Evolutionary conservation across 2,113 vertebrate genomes (phyloP).

Genomic region (Dipodomys spectabilis): DNA sequence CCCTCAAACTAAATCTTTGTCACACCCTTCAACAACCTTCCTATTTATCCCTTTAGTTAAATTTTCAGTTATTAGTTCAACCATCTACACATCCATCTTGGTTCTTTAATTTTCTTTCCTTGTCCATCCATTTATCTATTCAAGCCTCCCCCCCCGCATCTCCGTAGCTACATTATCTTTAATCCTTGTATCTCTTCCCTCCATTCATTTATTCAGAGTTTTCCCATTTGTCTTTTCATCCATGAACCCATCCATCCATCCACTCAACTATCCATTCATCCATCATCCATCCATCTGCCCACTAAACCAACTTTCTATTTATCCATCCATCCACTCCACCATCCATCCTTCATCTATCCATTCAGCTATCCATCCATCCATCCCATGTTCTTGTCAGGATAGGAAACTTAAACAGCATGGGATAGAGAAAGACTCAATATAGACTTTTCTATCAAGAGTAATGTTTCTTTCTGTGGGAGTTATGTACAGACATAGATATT

Average conservation of each 20-base stretch:
- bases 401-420: neutral
- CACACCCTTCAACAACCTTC: neutral
- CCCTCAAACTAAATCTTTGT: neutral
- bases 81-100: neutral
- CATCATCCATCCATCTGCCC: no score
- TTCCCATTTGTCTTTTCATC: neutral
- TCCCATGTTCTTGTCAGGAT: no score
- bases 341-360: no score
- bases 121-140: neutral
- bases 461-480: no score
- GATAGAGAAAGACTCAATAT: no score
- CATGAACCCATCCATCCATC: neutral
- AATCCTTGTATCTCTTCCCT: neutral
- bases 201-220: neutral
- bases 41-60: neutral
- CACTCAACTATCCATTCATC: no score
- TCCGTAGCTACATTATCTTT: neutral
- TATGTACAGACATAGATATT: no score
- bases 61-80: neutral
- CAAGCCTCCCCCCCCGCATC: neutral
- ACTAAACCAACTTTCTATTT: no score
- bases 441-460: no score
- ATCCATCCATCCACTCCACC: no score
- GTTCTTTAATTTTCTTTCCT: neutral
- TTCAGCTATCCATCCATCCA: no score